Evolutionary conservation across 2,888 invertebrate genomes (phyloP).

Genomic region (Bugulina stolonifera): DNA sequence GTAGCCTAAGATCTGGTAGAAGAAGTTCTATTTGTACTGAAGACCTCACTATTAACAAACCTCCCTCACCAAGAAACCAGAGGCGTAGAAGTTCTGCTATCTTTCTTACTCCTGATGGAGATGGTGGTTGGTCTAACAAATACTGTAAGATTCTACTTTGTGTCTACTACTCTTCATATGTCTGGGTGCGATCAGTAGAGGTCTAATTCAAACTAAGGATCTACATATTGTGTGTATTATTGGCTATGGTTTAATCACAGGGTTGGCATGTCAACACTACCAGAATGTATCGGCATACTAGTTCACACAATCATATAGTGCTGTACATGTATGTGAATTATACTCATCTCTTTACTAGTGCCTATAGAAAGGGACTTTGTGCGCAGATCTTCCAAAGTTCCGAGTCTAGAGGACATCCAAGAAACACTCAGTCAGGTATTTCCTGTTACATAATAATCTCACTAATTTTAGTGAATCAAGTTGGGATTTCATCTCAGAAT

Average conservation of each 20-base stretch:
- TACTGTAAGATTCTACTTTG: too few relatives aligned
- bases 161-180: too few relatives aligned
- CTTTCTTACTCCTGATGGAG: conserved; percentile 8
- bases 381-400: conserved; percentile 25
- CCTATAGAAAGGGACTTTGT: conserved; percentile 7
- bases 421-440: conserved; percentile 18
- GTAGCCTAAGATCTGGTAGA: background rate
- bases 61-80: background rate
- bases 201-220: too few relatives aligned
- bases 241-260: too few relatives aligned
- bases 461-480: background rate
- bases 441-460: background rate
- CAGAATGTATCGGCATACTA: too few relatives aligned
- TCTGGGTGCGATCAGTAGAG: too few relatives aligned
- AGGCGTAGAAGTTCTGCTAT: background rate
- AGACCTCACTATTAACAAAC: background rate
- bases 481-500: too few relatives aligned
- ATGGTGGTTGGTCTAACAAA: background rate
- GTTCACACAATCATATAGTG: too few relatives aligned
- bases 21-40: conserved; percentile 10
- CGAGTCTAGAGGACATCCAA: conserved; percentile 26
- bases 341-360: too few relatives aligned
- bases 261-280: too few relatives aligned
- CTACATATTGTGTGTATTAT: too few relatives aligned
- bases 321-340: too few relatives aligned